Conservation (phyloP, 1,140 invertebrate species). For the Drosophila baimaii region DNA sequence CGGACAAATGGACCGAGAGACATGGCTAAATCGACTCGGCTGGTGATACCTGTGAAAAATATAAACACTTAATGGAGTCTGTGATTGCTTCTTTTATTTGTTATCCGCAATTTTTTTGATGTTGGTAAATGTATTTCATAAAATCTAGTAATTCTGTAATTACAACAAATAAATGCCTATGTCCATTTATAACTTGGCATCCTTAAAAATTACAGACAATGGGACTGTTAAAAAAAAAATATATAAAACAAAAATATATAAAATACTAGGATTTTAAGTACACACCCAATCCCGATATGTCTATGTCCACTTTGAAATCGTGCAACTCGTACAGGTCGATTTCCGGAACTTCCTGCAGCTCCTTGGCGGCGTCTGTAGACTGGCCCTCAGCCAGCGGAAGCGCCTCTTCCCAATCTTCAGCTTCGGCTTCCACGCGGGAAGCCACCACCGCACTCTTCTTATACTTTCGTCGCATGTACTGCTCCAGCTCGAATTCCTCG, state of each 20-base stretch:
- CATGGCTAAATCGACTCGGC: too few relatives aligned
- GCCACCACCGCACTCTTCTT: slow-evolving; percentile 25
- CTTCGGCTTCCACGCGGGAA: background rate
- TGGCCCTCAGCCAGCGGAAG: background rate
- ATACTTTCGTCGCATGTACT: slow-evolving; percentile 36
- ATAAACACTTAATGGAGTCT: too few relatives aligned
- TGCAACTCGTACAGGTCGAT: slow-evolving; percentile 41
- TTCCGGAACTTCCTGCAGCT: background rate
- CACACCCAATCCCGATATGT: slow-evolving; percentile 42
- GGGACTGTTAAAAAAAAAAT: slow-evolving; percentile 6
- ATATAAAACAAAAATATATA: background rate
- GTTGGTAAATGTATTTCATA: too few relatives aligned
- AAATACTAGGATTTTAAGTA: background rate
- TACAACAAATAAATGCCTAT: too few relatives aligned
- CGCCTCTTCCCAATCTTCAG: background rate
- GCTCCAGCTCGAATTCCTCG: slow-evolving; percentile 18
- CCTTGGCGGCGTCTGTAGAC: background rate
- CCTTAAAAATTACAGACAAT: slow-evolving; percentile 13
- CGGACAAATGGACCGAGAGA: too few relatives aligned
- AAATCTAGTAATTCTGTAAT: too few relatives aligned
- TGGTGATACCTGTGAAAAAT: too few relatives aligned
- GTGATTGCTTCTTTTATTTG: too few relatives aligned
- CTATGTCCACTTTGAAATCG: slow-evolving; percentile 37
- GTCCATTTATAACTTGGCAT: background rate
- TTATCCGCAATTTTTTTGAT: too few relatives aligned